Evolutionary conservation across 1,140 invertebrate genomes (phyloP).

Genomic region (Arion vulgaris): DNA sequence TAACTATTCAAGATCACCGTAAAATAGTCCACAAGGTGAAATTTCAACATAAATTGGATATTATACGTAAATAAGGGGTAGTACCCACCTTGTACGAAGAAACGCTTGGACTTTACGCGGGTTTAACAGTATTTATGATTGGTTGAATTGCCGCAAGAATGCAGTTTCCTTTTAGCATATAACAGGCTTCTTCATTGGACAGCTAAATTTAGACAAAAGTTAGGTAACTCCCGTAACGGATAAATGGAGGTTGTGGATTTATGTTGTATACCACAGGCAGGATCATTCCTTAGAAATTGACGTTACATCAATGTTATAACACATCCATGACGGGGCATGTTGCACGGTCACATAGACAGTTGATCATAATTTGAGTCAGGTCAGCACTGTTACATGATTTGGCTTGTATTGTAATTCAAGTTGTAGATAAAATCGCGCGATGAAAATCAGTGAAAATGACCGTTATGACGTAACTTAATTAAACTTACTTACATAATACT

Average conservation of each 20-base stretch:
- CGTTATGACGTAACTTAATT: no score
- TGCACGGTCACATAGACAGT: no score
- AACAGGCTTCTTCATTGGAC: conserved; percentile 31
- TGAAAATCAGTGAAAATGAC: no score
- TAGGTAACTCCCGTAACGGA: neutral
- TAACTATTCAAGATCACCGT: conserved; percentile 6
- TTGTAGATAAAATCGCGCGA: no score
- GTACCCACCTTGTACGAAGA: conserved; percentile 62
- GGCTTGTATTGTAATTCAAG: no score
- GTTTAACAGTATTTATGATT: conserved; percentile 56
- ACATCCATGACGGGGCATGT: no score
- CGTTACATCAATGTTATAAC: no score
- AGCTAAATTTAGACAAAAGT: neutral
- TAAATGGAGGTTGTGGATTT: neutral
- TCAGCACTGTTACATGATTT: no score
- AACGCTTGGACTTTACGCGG: conserved; percentile 62
- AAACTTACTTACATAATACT: no score
- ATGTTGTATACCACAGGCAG: neutral
- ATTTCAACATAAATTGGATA: neutral
- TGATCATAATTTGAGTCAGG: no score
- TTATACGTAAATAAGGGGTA: conserved; percentile 3
- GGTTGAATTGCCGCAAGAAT: conserved; percentile 42
- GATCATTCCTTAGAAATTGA: no score
- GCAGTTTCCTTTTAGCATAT: conserved; percentile 33
- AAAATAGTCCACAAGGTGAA: conserved; percentile 8